A percentile compares a stretch with the other conserved stretches of the same genome.
phyloP scores from a whole-genome alignment of 2,113 vertebrate genomes.

The Limnothrissa miodon region DNA sequence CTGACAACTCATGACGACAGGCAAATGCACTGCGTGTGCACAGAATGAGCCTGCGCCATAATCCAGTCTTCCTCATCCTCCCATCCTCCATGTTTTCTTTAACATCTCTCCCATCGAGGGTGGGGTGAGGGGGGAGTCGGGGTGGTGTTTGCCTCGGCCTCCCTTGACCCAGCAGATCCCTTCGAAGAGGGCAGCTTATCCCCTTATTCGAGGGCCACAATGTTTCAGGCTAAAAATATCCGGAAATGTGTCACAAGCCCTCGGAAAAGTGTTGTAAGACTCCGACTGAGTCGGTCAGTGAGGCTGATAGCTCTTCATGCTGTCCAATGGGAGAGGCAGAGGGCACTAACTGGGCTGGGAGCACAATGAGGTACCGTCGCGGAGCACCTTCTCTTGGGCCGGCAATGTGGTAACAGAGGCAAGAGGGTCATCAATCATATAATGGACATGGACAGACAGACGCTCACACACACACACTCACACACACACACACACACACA shows the following conservation, averaged over 20 bases:
- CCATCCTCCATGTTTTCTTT: background rate
- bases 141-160: constrained; percentile 32
- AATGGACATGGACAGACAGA: background rate
- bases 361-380: background rate
- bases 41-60: too few relatives aligned
- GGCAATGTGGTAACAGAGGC: background rate
- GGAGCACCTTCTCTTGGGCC: background rate
- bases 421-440: background rate
- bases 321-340: background rate
- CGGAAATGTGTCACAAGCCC: constrained; percentile 24
- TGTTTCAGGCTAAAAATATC: constrained; percentile 36
- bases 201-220: constrained; percentile 21
- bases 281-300: background rate
- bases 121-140: background rate
- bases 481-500: background rate
- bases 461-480: background rate
- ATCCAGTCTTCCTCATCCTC: background rate
- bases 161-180: constrained; percentile 1
- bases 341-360: background rate
- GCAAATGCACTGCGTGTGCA: too few relatives aligned
- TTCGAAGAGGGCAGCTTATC: constrained; percentile 20
- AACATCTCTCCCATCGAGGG: background rate
- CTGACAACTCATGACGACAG: background rate
- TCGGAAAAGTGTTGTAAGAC: background rate
- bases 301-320: background rate